These are phyloP conservation scores for Prionace glauca DNA, from an alignment of 2,797 vertebrate genomes.

Conservation along the genomic window DNA sequence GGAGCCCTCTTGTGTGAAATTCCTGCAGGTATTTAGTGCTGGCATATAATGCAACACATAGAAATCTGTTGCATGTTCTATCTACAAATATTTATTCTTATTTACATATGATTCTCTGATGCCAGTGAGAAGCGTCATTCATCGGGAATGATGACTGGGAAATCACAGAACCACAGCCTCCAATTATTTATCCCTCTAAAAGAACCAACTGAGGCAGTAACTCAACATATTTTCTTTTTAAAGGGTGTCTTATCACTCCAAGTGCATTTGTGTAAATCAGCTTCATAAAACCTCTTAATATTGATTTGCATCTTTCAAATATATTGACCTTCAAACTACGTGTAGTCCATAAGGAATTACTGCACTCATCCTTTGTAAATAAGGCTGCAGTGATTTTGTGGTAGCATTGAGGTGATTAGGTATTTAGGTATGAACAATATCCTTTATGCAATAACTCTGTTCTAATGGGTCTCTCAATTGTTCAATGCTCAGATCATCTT, in stretches of 20 bases:
- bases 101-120: neutral
- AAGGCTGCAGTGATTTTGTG: neutral
- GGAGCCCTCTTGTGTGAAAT: neutral
- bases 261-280: slow-evolving; percentile 10
- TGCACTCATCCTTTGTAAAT: slow-evolving; percentile 7
- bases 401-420: slow-evolving; percentile 4
- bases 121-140: neutral
- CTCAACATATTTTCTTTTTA: neutral
- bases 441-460: neutral
- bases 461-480: neutral
- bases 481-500: neutral
- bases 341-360: neutral
- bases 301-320: neutral
- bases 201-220: neutral
- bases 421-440: neutral
- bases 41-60: neutral
- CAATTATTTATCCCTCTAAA: neutral
- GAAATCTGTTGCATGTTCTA: too few species aligned
- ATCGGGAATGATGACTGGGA: neutral
- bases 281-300: neutral
- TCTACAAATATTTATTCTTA: neutral
- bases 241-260: neutral
- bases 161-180: neutral
- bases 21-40: neutral
- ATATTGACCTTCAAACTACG: neutral